Percentiles rank a stretch among this genome's conserved stretches.
Conservation (phyloP, 2,888 invertebrate species). For the Sminthurinus aureus region DNA sequence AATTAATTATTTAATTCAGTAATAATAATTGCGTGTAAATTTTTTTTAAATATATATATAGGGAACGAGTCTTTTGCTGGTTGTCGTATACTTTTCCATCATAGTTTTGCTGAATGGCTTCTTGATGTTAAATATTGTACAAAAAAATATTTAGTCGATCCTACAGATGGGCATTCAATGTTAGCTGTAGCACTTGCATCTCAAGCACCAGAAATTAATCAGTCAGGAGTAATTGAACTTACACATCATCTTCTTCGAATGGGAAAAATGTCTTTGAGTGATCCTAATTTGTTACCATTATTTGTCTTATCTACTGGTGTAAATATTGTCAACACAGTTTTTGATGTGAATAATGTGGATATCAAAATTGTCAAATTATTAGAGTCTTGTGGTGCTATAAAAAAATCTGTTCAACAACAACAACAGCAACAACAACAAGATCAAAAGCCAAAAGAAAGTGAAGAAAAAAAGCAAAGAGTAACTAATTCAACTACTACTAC, state of each 20-base stretch:
- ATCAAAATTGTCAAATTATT: conserved; percentile 56
- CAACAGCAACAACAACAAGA: conserved; percentile 23
- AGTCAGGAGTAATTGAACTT: conserved; percentile 65
- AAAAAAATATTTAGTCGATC: conserved; percentile 88
- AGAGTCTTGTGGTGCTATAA: conserved; percentile 54
- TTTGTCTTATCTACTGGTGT: conserved; percentile 57
- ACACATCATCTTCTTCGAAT: conserved; percentile 63
- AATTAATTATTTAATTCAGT: too few species aligned
- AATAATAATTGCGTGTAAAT: too few species aligned
- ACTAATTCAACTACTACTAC: conserved; percentile 59
- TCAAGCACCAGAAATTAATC: conserved; percentile 65
- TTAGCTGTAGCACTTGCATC: conserved; percentile 77
- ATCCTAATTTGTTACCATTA: conserved; percentile 52
- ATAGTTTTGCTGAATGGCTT: conserved; percentile 94
- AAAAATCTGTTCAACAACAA: conserved; percentile 41
- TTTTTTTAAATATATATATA: too few species aligned
- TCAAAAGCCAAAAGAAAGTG: conserved; percentile 49
- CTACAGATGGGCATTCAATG: conserved; percentile 86
- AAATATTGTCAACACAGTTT: conserved; percentile 42
- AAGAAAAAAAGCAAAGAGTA: conserved; percentile 14
- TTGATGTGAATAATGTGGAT: conserved; percentile 48
- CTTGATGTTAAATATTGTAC: conserved; percentile 98
- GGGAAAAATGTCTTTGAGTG: conserved; percentile 52
- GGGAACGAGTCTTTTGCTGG: too few species aligned
- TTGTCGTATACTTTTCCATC: conserved; percentile 82